A percentile compares a stretch with the other conserved stretches of the same genome.
phyloP scores from a whole-genome alignment of 1,140 invertebrate genomes.

The Drosophila triauraria region DNA sequence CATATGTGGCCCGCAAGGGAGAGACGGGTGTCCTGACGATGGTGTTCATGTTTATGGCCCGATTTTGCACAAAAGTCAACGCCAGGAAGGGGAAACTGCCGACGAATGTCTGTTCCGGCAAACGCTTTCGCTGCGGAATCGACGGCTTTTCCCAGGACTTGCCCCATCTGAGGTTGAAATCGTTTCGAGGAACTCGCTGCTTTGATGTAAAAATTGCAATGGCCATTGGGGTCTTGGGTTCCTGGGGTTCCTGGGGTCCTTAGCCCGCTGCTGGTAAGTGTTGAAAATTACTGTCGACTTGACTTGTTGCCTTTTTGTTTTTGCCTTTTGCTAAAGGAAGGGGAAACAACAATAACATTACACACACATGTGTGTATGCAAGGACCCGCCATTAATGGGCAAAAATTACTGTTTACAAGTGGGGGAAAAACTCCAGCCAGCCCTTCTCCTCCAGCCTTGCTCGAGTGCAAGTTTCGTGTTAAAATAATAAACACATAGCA shows the following conservation, averaged over 20 bases:
- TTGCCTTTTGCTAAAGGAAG: constrained; percentile 20
- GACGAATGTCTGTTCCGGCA: constrained; percentile 49
- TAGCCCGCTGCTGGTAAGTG: constrained; percentile 68
- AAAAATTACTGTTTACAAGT: constrained; percentile 83
- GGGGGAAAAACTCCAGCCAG: constrained; percentile 45
- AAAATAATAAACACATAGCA: constrained; percentile 84
- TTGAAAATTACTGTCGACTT: constrained; percentile 84
- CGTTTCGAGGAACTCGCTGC: constrained; percentile 52
- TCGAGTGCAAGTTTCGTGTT: constrained; percentile 81
- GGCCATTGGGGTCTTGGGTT: constrained; percentile 38
- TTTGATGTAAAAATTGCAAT: constrained; percentile 54
- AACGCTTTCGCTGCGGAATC: constrained; percentile 47
- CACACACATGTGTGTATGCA: constrained; percentile 27
- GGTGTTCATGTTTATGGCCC: constrained; percentile 74
- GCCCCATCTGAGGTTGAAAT: constrained; percentile 21
- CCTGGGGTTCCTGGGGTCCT: constrained; percentile 27
- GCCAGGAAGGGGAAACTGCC: constrained; percentile 28
- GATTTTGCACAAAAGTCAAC: constrained; percentile 75
- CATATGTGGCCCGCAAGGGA: constrained; percentile 64
- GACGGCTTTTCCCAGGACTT: constrained; percentile 12
- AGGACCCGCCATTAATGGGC: constrained; percentile 73
- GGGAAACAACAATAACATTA: constrained; percentile 52
- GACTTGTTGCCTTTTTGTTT: constrained; percentile 82
- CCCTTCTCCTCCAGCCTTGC: not conserved
- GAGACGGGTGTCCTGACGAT: constrained; percentile 30